Evolutionary conservation across 2,888 invertebrate genomes (phyloP).

Genomic region (Phytoseiulus persimilis): DNA sequence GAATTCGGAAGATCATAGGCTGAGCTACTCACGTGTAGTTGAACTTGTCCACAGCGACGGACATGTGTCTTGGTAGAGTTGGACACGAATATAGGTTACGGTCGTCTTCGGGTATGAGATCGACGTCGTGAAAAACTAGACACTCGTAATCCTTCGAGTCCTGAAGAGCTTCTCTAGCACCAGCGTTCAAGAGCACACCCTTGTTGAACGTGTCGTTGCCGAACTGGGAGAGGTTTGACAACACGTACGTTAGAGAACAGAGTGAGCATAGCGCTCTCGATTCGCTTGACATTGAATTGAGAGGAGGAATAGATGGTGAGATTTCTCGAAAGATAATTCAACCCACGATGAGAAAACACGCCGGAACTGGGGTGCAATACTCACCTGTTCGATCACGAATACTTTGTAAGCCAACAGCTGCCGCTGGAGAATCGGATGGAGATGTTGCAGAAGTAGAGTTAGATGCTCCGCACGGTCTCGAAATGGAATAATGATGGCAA

Average conservation of each 20-base stretch:
- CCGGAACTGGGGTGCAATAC: not conserved
- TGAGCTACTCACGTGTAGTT: constrained; percentile 45
- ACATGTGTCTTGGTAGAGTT: constrained; percentile 44
- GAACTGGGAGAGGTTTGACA: constrained; percentile 43
- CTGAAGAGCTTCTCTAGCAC: constrained; percentile 48
- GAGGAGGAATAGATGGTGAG: too few species aligned
- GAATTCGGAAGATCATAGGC: too few species aligned
- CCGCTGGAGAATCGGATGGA: constrained; percentile 54
- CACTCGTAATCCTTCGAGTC: constrained; percentile 52
- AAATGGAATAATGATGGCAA: constrained; percentile 50
- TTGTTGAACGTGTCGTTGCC: constrained; percentile 51
- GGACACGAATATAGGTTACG: constrained; percentile 46
- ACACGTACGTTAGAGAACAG: too few species aligned
- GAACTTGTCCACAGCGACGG: constrained; percentile 47
- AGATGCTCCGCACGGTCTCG: constrained; percentile 54
- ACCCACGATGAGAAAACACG: not conserved
- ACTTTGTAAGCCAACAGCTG: constrained; percentile 54
- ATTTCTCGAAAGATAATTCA: too few species aligned
- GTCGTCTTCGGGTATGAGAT: constrained; percentile 49
- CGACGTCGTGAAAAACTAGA: constrained; percentile 51
- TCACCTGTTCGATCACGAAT: constrained; percentile 55
- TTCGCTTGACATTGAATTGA: too few species aligned
- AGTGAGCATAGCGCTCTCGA: too few species aligned
- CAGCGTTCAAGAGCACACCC: constrained; percentile 50
- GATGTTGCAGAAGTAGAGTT: constrained; percentile 51